A percentile compares a stretch with the other conserved stretches of the same genome.
Conservation (phyloP, 2,113 vertebrate species). For the Microcebus jonahi region DNA sequence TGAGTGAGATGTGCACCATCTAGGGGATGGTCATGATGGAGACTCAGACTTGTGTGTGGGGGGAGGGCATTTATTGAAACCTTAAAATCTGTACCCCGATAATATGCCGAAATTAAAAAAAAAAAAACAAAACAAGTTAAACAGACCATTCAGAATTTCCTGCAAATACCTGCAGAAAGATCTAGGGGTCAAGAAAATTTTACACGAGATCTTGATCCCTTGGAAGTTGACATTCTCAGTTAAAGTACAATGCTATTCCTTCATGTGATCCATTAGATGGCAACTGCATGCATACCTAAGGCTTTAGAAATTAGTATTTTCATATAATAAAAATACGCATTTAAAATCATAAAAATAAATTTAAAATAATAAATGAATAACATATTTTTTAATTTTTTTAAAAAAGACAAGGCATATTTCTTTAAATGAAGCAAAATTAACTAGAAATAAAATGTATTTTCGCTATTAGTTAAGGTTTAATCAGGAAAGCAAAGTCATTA, state of each 20-base stretch:
- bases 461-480: neutral
- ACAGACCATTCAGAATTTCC: neutral
- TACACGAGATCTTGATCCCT: neutral
- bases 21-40: no score
- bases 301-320: neutral
- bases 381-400: neutral
- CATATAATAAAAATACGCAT: neutral
- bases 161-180: neutral
- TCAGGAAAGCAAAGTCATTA: neutral
- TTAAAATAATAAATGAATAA: neutral
- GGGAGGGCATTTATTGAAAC: no score
- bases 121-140: neutral
- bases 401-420: neutral
- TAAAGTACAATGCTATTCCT: neutral
- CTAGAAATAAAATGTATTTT: neutral
- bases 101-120: no score
- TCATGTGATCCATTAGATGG: neutral
- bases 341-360: neutral
- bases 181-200: neutral
- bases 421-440: neutral
- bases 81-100: no score
- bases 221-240: neutral
- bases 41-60: no score
- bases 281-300: neutral
- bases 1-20: no score